These are phyloP conservation scores for Apotomis betuletana DNA, from an alignment of 2,888 invertebrate genomes.

Conservation along the genomic window DNA sequence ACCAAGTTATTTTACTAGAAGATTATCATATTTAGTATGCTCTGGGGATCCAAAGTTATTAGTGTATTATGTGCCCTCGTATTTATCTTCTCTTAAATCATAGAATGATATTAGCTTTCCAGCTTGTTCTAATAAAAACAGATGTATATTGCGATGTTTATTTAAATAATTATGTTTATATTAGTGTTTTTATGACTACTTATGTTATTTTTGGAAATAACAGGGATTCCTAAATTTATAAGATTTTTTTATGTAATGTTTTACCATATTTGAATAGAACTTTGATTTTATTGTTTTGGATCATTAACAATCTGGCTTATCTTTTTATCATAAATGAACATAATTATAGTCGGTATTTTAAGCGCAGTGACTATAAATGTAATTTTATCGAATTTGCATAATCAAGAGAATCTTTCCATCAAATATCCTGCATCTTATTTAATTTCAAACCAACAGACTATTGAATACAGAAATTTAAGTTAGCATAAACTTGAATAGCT, in stretches of 20 bases:
- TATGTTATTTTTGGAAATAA: background rate
- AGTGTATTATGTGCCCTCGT: slow-evolving; percentile 31
- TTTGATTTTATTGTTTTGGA: no score
- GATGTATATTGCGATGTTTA: slow-evolving; percentile 8
- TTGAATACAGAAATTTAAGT: background rate
- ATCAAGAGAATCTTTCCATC: no score
- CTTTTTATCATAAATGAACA: no score
- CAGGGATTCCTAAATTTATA: slow-evolving; percentile 2
- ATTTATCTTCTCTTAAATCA: slow-evolving; percentile 40
- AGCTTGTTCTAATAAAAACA: slow-evolving; percentile 14
- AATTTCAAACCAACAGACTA: background rate
- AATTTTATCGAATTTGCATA: no score
- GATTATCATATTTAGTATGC: slow-evolving; percentile 46
- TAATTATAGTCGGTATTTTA: no score
- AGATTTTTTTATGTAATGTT: background rate
- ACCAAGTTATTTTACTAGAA: slow-evolving; percentile 42
- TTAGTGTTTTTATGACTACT: slow-evolving; percentile 4
- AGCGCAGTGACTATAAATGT: no score
- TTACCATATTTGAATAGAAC: background rate
- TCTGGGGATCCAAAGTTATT: slow-evolving; percentile 38
- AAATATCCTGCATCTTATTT: no score
- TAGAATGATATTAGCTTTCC: slow-evolving; percentile 3
- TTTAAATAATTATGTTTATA: slow-evolving; percentile 11
- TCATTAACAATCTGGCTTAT: no score
- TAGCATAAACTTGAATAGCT: background rate